Percentiles rank a stretch among this genome's conserved stretches.
phyloP scores from a whole-genome alignment of 2,113 vertebrate species.

The Irena cyanogastra region DNA sequence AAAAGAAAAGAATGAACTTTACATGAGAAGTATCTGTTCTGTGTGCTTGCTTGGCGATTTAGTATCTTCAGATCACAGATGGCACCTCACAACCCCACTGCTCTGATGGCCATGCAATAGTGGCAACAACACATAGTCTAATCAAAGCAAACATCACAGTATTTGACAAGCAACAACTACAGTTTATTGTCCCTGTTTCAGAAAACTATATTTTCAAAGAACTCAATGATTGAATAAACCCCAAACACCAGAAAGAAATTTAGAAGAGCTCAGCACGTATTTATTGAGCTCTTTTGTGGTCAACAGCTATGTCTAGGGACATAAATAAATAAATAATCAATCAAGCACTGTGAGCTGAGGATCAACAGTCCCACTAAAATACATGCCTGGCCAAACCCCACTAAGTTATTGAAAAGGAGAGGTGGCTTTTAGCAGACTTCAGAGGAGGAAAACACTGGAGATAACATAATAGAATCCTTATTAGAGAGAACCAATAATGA shows the following conservation, averaged over 20 bases:
- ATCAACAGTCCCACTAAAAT: not conserved
- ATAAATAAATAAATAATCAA: not conserved
- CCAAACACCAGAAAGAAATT: not conserved
- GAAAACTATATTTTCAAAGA: not conserved
- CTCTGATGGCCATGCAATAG: not conserved
- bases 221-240: not conserved
- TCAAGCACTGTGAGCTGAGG: not conserved
- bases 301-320: not conserved
- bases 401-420: not conserved
- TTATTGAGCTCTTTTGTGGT: not conserved
- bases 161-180: not conserved
- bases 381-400: not conserved
- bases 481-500: not conserved
- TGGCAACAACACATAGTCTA: not conserved
- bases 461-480: not conserved
- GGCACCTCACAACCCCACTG: not conserved
- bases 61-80: not conserved
- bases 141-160: not conserved
- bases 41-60: not conserved
- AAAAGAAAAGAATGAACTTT: not conserved
- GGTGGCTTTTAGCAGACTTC: not conserved
- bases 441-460: not conserved
- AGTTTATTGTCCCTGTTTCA: not conserved
- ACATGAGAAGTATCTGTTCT: not conserved
- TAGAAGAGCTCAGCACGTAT: not conserved